A percentile compares a stretch with the other conserved stretches of the same genome.
Evolutionary conservation across 2,113 vertebrate genomes (phyloP).

Genomic region (Myanophis thanlyinensis): DNA sequence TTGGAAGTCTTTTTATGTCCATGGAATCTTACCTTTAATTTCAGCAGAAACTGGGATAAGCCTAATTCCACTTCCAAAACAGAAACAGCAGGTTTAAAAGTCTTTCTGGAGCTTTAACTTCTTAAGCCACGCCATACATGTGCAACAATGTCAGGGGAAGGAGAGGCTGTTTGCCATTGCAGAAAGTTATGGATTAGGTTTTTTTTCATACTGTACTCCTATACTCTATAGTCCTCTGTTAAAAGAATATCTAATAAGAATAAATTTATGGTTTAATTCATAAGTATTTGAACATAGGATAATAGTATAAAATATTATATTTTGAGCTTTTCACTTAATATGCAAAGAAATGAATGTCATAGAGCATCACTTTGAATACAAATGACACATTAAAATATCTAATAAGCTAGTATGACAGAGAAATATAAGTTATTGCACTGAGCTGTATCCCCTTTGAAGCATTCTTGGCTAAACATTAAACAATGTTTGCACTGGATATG

Average conservation of each 20-base stretch:
- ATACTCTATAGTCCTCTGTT: constrained; percentile 11
- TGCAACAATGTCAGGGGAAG: constrained; percentile 46
- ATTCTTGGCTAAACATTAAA: background rate
- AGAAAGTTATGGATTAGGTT: constrained; percentile 35
- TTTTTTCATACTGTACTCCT: constrained; percentile 7
- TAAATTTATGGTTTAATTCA: constrained; percentile 18
- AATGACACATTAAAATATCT: background rate
- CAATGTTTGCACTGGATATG: background rate
- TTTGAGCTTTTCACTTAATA: background rate
- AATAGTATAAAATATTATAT: background rate
- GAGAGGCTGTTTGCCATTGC: constrained; percentile 35
- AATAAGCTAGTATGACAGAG: background rate
- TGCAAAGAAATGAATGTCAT: background rate
- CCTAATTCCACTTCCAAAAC: constrained; percentile 62
- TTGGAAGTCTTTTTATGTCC: constrained; percentile 28
- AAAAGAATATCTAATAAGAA: constrained; percentile 13
- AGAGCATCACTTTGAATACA: background rate
- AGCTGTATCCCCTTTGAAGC: background rate
- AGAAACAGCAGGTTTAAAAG: constrained; percentile 51
- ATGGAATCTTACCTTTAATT: constrained; percentile 61
- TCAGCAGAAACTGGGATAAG: constrained; percentile 53
- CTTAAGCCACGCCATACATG: constrained; percentile 43
- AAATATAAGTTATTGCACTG: background rate
- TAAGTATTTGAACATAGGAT: background rate
- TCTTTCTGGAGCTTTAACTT: constrained; percentile 57